These are phyloP conservation scores for Paelopatides confundens DNA, from an alignment of 53 echinoderm and acorn worm species.

Conservation along the genomic window DNA sequence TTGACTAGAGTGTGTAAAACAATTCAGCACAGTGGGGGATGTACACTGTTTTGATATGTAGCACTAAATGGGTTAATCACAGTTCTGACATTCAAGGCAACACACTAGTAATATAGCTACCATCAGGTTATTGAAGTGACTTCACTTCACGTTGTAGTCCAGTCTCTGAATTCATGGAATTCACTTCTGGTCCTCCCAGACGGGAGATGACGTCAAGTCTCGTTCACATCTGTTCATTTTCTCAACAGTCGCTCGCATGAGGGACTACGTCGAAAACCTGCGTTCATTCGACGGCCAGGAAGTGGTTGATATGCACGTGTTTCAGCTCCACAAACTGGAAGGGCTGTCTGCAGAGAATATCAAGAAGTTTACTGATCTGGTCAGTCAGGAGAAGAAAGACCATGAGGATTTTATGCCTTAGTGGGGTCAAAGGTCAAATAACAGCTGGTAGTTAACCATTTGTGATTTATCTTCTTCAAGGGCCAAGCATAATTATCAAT, in stretches of 20 bases:
- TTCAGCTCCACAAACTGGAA: conserved; percentile 23
- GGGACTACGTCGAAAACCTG: background rate
- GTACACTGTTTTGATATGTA: too few relatives aligned
- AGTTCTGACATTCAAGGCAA: too few relatives aligned
- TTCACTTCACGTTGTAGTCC: too few relatives aligned
- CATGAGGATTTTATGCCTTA: background rate
- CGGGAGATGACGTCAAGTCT: too few relatives aligned
- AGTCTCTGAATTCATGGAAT: too few relatives aligned
- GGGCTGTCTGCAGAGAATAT: background rate
- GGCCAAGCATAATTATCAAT: background rate
- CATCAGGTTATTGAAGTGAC: too few relatives aligned
- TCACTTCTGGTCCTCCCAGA: too few relatives aligned
- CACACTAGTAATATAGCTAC: too few relatives aligned
- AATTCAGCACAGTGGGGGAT: too few relatives aligned
- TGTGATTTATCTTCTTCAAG: background rate
- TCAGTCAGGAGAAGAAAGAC: background rate
- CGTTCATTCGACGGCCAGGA: conserved; percentile 21
- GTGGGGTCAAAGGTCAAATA: background rate
- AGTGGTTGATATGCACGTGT: conserved; percentile 27
- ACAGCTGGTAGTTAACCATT: background rate
- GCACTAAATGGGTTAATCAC: too few relatives aligned
- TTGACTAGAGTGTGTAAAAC: too few relatives aligned
- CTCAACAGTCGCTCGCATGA: background rate
- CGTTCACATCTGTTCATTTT: background rate
- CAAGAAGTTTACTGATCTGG: background rate